phyloP scores from a whole-genome alignment of 2,113 vertebrate genomes.

The Pithys albifrons region DNA sequence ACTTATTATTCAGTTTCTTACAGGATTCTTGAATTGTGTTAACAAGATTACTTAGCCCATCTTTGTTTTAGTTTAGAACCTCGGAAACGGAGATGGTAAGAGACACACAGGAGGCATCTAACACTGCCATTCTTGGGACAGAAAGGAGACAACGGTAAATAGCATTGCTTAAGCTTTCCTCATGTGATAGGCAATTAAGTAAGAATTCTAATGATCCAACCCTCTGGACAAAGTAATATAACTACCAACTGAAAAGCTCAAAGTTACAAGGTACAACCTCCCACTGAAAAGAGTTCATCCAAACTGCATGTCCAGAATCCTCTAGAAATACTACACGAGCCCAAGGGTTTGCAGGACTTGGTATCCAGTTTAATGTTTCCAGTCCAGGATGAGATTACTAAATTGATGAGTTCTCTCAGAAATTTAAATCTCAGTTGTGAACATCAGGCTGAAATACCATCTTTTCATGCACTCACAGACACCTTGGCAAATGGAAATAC shows the following conservation, averaged over 20 bases:
- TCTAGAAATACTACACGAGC: not conserved
- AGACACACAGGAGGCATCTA: not conserved
- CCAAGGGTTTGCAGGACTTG: not conserved
- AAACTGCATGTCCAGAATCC: not conserved
- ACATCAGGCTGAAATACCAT: not conserved
- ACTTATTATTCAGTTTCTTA: not conserved
- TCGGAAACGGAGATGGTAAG: not conserved
- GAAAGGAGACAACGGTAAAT: not conserved
- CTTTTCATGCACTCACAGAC: not conserved
- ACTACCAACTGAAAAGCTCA: not conserved
- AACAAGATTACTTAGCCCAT: not conserved
- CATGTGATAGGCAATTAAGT: not conserved
- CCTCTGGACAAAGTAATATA: not conserved
- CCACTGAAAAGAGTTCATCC: not conserved
- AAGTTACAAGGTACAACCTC: not conserved
- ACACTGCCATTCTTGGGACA: not conserved
- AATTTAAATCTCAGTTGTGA: not conserved
- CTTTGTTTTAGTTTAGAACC: not conserved
- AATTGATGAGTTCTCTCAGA: not conserved
- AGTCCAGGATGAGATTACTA: not conserved
- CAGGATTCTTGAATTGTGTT: not conserved
- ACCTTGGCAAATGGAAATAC: not conserved
- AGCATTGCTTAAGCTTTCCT: not conserved
- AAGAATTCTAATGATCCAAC: not conserved
- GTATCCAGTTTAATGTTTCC: not conserved